Base-by-base conservation (phyloP, 2,113 vertebrate species). In the Lepus americanus region DNA sequence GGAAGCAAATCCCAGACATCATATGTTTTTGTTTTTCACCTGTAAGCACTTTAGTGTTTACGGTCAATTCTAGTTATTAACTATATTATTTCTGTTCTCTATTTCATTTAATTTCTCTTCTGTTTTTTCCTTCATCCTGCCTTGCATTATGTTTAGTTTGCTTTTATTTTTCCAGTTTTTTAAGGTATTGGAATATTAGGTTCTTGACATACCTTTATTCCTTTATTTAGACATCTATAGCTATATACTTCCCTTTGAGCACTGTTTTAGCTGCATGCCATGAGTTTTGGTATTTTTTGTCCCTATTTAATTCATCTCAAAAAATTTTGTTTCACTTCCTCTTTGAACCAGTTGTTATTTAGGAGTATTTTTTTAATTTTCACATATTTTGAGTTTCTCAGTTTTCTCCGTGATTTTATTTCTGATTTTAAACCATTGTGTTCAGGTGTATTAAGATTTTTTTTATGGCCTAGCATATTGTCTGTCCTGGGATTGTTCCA, bases 301-400 rank as follows among this genome's bases (percentile, higher is more conserved):
- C 22, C 23, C 66, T 19, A 16, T 90, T 90, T 66, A 4, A 39
- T 33, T 80, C 19, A 53, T 94, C 12, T 44, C 61, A 73, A 44
- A 80, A 9, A 86, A 85, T 78, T 90, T 94, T 85, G 36, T 77
- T 70, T 86, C 44, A 82, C 20, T 66, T 93, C 77, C 67, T 88
- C 39, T 82, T 78, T 87, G 74, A 87, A 14, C 19, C 14, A 76
- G 25, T 80, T 12, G 22, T 85, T 87, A 29, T 94, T 78, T 20
- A 78, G 39, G 49, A 79, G 5, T 27, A 1, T 72, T 27, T 23
- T 33, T 90, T 53, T 80, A 87, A 73, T 59, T 74, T 67, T 7
- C 2, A 74, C 20, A n/a, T 53, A 49, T 55, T 91, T 86, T 79
- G 53, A 90, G 13, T 73, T 22, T 86, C 27, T 23, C 27, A 70